Percentiles rank a stretch among this genome's conserved stretches.
phyloP scores from a whole-genome alignment of 2,113 vertebrate species.

The Cromileptes altivelis region DNA sequence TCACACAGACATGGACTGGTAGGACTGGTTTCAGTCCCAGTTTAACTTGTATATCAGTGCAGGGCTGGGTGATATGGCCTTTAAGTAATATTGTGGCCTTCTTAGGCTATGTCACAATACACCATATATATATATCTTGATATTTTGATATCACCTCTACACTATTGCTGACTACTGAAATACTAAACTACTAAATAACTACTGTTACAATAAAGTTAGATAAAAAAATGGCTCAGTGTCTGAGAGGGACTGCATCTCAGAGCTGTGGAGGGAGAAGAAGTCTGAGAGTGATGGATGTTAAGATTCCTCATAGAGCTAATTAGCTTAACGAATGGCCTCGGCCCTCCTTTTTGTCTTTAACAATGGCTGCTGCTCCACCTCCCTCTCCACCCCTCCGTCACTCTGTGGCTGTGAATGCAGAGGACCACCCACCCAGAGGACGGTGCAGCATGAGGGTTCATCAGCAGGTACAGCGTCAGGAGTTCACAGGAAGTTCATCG shows the following conservation, averaged over 20 bases:
- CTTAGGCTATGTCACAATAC: no score
- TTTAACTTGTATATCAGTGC: no score
- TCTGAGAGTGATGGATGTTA: background rate
- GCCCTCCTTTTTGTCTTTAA: conserved; percentile 63
- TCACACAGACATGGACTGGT: background rate
- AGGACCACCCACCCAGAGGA: conserved; percentile 76
- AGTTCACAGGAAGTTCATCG: conserved; percentile 77
- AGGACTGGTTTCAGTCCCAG: background rate
- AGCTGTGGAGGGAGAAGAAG: no score
- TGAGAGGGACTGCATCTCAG: no score
- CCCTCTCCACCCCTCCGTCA: conserved; percentile 5
- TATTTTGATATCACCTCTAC: no score
- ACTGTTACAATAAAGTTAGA: no score
- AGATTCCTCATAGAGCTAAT: conserved; percentile 72
- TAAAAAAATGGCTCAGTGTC: no score
- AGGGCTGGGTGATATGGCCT: no score
- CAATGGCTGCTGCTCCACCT: conserved; percentile 21
- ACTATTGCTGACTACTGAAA: no score
- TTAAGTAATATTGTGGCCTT: no score
- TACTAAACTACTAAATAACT: no score
- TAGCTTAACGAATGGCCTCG: conserved; percentile 69
- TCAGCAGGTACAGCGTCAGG: conserved; percentile 67
- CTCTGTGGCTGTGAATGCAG: conserved; percentile 21
- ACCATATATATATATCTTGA: no score
- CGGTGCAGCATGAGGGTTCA: conserved; percentile 15